phyloP scores from a whole-genome alignment of 1,140 invertebrate genomes.

The Lutraria rhynchaena region DNA sequence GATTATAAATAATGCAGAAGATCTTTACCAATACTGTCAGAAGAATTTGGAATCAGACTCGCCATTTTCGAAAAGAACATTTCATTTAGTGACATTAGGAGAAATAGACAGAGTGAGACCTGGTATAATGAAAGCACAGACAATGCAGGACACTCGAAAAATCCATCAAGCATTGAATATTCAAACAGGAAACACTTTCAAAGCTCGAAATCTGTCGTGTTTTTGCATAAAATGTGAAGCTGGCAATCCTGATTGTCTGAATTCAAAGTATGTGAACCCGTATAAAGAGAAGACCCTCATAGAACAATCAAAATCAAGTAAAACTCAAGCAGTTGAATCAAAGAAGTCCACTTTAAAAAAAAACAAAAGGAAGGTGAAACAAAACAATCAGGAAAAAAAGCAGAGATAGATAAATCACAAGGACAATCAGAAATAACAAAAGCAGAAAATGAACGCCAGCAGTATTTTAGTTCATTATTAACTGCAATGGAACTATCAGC shows the following conservation, averaged over 20 bases:
- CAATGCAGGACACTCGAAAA: conserved; percentile 7
- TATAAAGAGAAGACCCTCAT: conserved; percentile 8
- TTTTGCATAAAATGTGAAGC: conserved; percentile 1
- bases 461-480: conserved; percentile 23
- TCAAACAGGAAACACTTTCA: conserved; percentile 4
- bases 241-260: conserved; percentile 4
- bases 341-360: conserved; percentile 4
- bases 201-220: too few relatives aligned
- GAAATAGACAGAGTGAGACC: conserved; percentile 23
- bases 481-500: conserved; percentile 9
- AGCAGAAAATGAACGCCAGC: conserved; percentile 20
- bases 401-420: neutral
- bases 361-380: neutral
- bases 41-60: conserved; percentile 25
- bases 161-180: conserved; percentile 1
- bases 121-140: conserved; percentile 10
- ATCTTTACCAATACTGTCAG: conserved; percentile 13
- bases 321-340: conserved; percentile 23
- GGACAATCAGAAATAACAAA: conserved; percentile 10
- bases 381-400: conserved; percentile 1
- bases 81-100: conserved; percentile 16
- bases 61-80: conserved; percentile 30
- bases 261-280: neutral
- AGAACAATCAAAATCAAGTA: conserved; percentile 4
- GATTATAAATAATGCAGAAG: conserved; percentile 16